Conservation (phyloP, 2,888 invertebrate species). For the Lepeophtheirus nordmannii region DNA sequence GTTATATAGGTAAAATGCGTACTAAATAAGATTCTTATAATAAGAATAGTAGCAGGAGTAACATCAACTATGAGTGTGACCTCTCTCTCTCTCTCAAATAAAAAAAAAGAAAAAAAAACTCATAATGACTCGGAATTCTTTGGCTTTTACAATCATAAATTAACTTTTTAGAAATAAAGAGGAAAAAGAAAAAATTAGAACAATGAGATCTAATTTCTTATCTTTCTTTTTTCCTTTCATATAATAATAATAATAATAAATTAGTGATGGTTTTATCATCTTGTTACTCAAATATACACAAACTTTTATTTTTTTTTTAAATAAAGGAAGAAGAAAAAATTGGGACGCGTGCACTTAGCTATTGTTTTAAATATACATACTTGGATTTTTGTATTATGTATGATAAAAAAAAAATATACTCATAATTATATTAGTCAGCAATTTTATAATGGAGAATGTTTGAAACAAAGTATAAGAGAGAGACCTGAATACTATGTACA, state of each 20-base stretch:
- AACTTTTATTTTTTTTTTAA: background rate
- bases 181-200: background rate
- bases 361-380: background rate
- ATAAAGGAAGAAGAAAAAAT: background rate
- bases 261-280: constrained; percentile 8
- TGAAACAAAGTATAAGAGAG: too few species aligned
- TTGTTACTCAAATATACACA: constrained; percentile 1
- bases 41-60: too few species aligned
- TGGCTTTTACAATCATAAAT: background rate
- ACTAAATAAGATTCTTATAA: too few species aligned
- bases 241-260: too few species aligned
- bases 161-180: background rate
- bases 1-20: too few species aligned
- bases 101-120: background rate
- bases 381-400: too few species aligned
- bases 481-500: too few species aligned
- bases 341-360: background rate
- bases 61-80: too few species aligned
- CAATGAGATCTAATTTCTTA: constrained; percentile 2
- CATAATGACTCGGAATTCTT: constrained; percentile 4
- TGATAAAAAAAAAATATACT: too few species aligned
- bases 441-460: too few species aligned
- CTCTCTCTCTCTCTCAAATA: too few species aligned
- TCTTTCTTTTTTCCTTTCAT: background rate
- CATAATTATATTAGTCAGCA: too few species aligned